Evolutionary conservation across 37 sponge, comb jelly and placozoan genomes (phyloP).

Genomic region (Chondrosia reniformis): DNA sequence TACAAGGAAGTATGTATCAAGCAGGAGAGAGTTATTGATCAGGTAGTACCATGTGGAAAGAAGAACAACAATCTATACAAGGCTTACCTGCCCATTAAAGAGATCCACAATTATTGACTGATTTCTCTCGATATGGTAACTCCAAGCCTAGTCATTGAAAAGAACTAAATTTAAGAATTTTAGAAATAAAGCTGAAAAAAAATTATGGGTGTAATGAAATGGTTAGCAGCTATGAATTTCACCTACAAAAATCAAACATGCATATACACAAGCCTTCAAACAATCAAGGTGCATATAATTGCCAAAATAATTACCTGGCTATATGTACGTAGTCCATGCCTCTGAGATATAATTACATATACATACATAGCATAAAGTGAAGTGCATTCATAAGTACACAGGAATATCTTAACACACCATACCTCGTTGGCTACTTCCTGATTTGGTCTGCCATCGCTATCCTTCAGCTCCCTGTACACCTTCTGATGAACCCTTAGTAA

Average conservation of each 20-base stretch:
- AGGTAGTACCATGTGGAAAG: no score
- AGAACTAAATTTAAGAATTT: constrained; percentile 12
- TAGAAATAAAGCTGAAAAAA: neutral
- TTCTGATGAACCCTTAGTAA: constrained; percentile 74
- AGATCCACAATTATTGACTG: constrained; percentile 90
- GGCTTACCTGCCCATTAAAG: constrained; percentile 93
- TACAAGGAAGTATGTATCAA: constrained; percentile 19
- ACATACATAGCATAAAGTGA: no score
- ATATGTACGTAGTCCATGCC: neutral
- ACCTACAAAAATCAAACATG: neutral
- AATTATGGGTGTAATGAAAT: no score
- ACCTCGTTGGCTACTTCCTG: constrained; percentile 87
- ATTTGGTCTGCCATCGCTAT: constrained; percentile 88
- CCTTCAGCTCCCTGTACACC: constrained; percentile 88
- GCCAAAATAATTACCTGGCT: neutral
- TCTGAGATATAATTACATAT: neutral
- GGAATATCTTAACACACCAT: neutral
- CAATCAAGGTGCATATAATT: constrained; percentile 10
- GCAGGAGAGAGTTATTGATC: neutral
- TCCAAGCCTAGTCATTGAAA: constrained; percentile 64
- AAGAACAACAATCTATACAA: neutral
- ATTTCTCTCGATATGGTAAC: constrained; percentile 80
- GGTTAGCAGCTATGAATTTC: no score
- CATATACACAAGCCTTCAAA: neutral
- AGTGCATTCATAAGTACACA: neutral